Conservation (phyloP, 1,140 invertebrate species). For the Drosophila lowei region DNA sequence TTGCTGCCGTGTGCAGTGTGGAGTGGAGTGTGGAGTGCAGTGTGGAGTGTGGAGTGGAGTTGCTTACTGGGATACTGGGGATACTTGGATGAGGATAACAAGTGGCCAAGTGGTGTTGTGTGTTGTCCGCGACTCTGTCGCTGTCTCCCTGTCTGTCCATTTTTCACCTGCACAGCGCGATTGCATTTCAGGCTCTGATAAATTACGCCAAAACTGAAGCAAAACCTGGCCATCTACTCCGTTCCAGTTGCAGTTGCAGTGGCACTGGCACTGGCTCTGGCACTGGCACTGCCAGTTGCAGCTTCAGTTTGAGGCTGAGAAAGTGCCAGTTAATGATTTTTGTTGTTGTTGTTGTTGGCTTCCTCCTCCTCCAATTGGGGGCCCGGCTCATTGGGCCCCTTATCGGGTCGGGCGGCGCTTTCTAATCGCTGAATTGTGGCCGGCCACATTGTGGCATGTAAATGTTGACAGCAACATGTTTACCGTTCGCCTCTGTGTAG, state of each 20-base stretch:
- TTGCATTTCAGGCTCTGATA: conserved; percentile 54
- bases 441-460: conserved; percentile 59
- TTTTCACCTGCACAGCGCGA: conserved; percentile 70
- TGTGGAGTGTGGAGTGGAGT: conserved; percentile 9
- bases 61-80: not conserved
- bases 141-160: conserved; percentile 50
- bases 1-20: conserved; percentile 20
- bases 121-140: conserved; percentile 50
- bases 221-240: conserved; percentile 3
- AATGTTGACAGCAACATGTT: conserved; percentile 77
- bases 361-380: not conserved
- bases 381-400: conserved; percentile 23
- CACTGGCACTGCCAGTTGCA: no score
- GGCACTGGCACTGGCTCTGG: no score
- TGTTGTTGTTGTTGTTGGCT: not conserved
- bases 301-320: not conserved
- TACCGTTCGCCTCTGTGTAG: conserved; percentile 57
- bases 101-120: conserved; percentile 54
- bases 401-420: conserved; percentile 55
- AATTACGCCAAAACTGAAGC: conserved; percentile 57
- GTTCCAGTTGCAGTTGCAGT: not conserved
- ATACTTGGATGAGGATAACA: conserved; percentile 44
- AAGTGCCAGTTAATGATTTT: conserved; percentile 33
- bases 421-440: conserved; percentile 49
- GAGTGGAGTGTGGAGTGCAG: no score